Percentiles rank a stretch among this genome's conserved stretches.
Conservation (phyloP, 2,888 invertebrate species). For the Synergus itoensis region DNA sequence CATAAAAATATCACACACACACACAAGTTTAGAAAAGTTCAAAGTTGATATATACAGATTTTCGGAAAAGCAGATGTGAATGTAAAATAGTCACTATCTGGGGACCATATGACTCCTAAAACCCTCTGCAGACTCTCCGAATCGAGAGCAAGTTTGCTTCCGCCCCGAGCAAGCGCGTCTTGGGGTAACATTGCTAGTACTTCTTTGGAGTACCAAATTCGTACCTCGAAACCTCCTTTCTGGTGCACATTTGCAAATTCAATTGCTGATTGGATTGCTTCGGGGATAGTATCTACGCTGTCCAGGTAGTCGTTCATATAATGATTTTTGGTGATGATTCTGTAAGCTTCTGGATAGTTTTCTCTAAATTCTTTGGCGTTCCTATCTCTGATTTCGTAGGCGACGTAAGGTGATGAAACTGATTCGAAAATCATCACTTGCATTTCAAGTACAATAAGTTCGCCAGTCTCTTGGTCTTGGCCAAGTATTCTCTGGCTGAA, state of each 20-base stretch:
- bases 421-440: neutral
- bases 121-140: neutral
- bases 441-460: neutral
- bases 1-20: too few species aligned
- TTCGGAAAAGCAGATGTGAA: neutral
- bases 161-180: neutral
- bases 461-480: neutral
- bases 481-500: conserved; percentile 55
- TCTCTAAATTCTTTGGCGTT: conserved; percentile 49
- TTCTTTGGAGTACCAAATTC: conserved; percentile 25
- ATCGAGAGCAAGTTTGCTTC: neutral
- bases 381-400: too few species aligned
- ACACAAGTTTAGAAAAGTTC: too few species aligned
- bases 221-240: conserved; percentile 30
- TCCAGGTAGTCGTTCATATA: conserved; percentile 61
- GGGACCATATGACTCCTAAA: neutral
- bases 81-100: neutral
- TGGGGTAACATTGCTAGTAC: neutral
- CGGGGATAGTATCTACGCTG: conserved; percentile 35
- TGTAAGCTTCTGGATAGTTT: conserved; percentile 43
- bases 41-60: too few species aligned
- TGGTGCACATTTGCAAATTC: conserved; percentile 17
- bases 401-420: too few species aligned
- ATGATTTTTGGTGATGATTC: conserved; percentile 46
- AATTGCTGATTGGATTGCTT: neutral